Base-by-base conservation (phyloP, 2,888 invertebrate species). In the Eugnorisma glareosa region DNA sequence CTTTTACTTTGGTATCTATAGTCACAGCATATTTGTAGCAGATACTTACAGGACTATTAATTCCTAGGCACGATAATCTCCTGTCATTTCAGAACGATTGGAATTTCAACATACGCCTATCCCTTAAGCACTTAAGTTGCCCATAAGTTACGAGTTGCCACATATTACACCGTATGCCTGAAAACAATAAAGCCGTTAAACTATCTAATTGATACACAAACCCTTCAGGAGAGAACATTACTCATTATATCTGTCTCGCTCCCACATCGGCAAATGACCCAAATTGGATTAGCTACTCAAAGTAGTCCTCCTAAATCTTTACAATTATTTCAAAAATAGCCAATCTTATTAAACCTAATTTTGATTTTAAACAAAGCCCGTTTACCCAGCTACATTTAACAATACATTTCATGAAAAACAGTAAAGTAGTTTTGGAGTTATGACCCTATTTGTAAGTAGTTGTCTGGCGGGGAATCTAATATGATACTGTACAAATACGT, bases 401-500 rank as follows among this genome's bases (percentile, higher is more conserved):
- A 7, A 28, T 40, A 40, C 4, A 64, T 73, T 66, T 57, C 18
- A 59, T n/a, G 73, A 70, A 77, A 79, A 82, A 74, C 43, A 66
- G 21, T 75, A 40, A 82, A 75, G 75, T 72, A 78, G 67, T 88
- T 80, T 72, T 11, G 48, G 63, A 88, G 80, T 74, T 79, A 87
- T 80, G 73, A 71, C 67, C 72, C 31, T 81, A 81, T 80, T 81
- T 77, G 73, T 75, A 67, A 79, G 66, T 78, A 35, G 68, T 71
- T 31, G 54, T 73, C 40, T 68, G 63, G 73, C 67, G 35, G 69
- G 76, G 76, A 82, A 88, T 85, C 78, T 85, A 79, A 88, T 86
- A 89, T 83, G 77, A 79, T 86, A 71, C 83, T 89, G 84, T 87
- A 88, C 87, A 90, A 86, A 89, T 85, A 85, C 82, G 83, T 82